Conservation (phyloP, 2,113 vertebrate genomes). For the Polypterus bichir region DNA sequence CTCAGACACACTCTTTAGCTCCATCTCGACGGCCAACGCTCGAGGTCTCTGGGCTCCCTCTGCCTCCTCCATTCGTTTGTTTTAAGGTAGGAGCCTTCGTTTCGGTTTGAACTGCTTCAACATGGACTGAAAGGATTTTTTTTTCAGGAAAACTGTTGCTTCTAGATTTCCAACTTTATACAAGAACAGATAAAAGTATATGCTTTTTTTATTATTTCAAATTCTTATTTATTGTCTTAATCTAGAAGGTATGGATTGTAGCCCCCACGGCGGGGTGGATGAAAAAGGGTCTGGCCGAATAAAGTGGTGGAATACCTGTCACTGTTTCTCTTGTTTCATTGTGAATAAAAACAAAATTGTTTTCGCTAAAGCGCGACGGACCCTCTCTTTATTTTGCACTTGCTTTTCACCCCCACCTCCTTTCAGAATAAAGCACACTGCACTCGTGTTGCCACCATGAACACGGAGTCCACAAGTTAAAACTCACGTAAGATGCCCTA, state of each 20-base stretch:
- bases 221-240: conserved; percentile 54
- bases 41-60: too few species aligned
- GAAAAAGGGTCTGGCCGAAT: conserved; percentile 10
- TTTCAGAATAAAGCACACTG: neutral
- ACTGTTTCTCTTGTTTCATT: conserved; percentile 51
- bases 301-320: conserved; percentile 17
- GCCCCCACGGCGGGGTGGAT: conserved; percentile 3
- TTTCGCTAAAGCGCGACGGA: conserved; percentile 31
- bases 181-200: conserved; percentile 71
- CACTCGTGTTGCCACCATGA: neutral
- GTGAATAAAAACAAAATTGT: conserved; percentile 59
- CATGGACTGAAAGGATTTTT: neutral
- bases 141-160: conserved; percentile 44
- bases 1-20: too few species aligned
- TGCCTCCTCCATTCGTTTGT: too few species aligned
- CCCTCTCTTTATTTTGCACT: conserved; percentile 1
- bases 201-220: conserved; percentile 64
- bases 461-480: too few species aligned
- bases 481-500: too few species aligned
- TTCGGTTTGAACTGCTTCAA: too few species aligned
- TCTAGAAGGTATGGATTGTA: conserved; percentile 3
- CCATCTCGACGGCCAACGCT: too few species aligned
- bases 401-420: conserved; percentile 7
- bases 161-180: conserved; percentile 74
- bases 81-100: too few species aligned